phyloP scores from a whole-genome alignment of 2,113 vertebrate genomes.

The Nettapus auritus region DNA sequence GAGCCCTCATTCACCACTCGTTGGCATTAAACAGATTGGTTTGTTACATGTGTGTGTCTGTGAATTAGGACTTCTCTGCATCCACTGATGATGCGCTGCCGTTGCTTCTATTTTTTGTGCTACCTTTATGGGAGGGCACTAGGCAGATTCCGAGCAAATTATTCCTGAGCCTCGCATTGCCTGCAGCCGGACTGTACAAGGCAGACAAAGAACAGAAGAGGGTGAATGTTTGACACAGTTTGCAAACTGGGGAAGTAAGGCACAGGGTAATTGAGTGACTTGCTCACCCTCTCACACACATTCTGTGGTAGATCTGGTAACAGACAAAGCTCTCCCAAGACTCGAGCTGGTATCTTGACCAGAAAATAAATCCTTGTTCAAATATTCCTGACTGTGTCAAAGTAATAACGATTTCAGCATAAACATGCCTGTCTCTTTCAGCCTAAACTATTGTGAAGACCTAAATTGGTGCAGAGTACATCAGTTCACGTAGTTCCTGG shows the following conservation, averaged over 20 bases:
- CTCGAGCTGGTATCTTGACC: not conserved
- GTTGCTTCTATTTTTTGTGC: not conserved
- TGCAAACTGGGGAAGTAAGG: slow-evolving; percentile 28
- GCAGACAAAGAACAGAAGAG: not conserved
- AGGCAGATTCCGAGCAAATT: not conserved
- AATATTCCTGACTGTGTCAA: not conserved
- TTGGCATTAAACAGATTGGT: not conserved
- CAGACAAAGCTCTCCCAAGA: not conserved
- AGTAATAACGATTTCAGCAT: not conserved
- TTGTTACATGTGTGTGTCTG: not conserved
- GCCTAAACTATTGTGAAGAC: not conserved
- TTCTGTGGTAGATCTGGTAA: not conserved
- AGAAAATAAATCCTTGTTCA: not conserved
- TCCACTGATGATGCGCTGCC: not conserved
- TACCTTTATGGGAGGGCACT: not conserved
- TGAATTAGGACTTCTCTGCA: not conserved
- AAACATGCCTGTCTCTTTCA: not conserved
- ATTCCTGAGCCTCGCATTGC: not conserved
- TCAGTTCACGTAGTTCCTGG: not conserved
- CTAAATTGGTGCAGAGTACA: not conserved
- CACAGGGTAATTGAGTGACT: not conserved
- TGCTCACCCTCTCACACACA: slow-evolving; percentile 24
- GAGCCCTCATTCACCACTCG: not conserved
- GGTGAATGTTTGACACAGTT: slow-evolving; percentile 27
- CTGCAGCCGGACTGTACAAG: not conserved